Evolutionary conservation across 2,113 vertebrate genomes (phyloP), one percentile per base, ranked within the genome.

Genomic region (Catharus minimus): DNA sequence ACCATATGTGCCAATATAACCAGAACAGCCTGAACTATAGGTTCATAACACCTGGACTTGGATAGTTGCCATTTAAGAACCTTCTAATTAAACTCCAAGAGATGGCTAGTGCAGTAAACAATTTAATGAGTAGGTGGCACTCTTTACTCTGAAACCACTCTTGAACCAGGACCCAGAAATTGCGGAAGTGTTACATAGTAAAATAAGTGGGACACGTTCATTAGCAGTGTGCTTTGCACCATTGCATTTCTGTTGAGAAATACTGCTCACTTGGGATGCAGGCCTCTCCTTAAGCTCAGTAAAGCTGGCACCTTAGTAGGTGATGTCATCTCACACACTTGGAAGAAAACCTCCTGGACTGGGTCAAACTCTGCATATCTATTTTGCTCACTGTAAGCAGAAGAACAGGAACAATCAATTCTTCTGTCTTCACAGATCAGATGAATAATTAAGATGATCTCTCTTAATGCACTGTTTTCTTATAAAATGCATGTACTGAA

Each of bases 61-160:
- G 36, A 43, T 65, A 62, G 36, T 6, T 81, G 58, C 75, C 81
- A 21, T 75, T 23, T 32, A 78, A 80, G 71, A 90, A 62, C 52
- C 66, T 80, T 86, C 82, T 93, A 86, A 90, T 95, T 89, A 88
- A 76, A 83, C 64, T 30, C 32, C 60, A 53, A 67, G 57, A 78
- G 72, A 41, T 65, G 32, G 26, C 43, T 66, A 33, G 60, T 79
- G 92, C n/a, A 91, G 84, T 90, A 95, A 92, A 93, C 91, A 91
- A 62, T 93, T 94, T 97, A 95, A 94, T 96, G 92, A 95, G 65
- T 53, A 76, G 67, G 71, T 95, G 92, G 72, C 83, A 90, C 20
- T 86, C 77, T 89, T 90, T 53, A 30, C 39, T 89, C 47, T 79
- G 75, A 94, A 38, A 62, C 66, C 50, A 16, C 62, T 67, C 64